These are phyloP conservation scores for Ectropis crepuscularia DNA, from an alignment of 2,888 invertebrate genomes.

Conservation along the genomic window DNA sequence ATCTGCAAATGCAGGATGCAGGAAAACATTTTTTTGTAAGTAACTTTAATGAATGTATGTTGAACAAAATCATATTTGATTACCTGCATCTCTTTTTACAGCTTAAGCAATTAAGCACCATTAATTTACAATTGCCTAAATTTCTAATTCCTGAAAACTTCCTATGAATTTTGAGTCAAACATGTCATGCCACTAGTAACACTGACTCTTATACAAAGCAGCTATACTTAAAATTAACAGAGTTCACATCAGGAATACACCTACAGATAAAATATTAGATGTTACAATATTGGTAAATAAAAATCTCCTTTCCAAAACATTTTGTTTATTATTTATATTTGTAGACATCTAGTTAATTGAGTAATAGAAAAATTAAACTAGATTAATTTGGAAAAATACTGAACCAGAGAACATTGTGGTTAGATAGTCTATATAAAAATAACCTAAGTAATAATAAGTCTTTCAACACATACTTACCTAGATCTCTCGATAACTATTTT, in stretches of 20 bases:
- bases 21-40: no score
- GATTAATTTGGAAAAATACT: conserved; percentile 4
- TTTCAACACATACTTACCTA: no score
- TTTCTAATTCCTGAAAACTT: no score
- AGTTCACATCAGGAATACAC: background rate
- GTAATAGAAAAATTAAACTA: background rate
- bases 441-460: background rate
- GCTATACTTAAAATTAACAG: background rate
- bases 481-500: no score
- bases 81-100: no score
- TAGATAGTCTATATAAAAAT: background rate
- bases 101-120: no score
- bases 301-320: conserved; percentile 5
- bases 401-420: background rate
- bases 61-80: no score
- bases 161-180: no score
- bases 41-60: no score
- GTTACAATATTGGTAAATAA: conserved; percentile 10
- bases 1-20: no score
- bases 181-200: no score
- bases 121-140: no score
- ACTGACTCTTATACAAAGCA: background rate
- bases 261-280: conserved; percentile 2
- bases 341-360: background rate
- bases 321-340: conserved; percentile 5